Evolutionary conservation across 2,797 vertebrate species (phyloP), one percentile per base, ranked within the genome.

Genomic region (Periparus ater): DNA sequence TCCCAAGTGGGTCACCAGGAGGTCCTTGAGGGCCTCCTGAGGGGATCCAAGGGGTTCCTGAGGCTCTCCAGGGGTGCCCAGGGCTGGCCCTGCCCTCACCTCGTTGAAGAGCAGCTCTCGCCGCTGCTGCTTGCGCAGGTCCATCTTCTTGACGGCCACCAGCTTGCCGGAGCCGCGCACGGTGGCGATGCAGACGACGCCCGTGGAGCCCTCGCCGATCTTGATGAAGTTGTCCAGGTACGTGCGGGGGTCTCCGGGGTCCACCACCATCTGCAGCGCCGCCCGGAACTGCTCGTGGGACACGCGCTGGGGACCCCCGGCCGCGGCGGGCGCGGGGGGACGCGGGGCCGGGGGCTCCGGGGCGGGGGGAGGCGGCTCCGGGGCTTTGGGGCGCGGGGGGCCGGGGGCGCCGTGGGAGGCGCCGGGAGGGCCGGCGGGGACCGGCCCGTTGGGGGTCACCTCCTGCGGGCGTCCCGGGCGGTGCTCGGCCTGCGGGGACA

Each of bases 231-330:
- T 98, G 93, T 99, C 99, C 94, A 99, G 96, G 96, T 99, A 99
- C 11, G 98, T 97, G 16, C 99, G 98, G 0, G 99, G 99, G 75
- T 99, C 99, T 0, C 99, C 99, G 0, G 99, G 99, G 73, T 99
- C 99, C n/a, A 99, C 99, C 89, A 99, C 99, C 98, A 99, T 98
- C 98, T 99, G 99, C 68, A 99, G 96, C 2, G 99, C 99, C 0
- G 99, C 99, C 50, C 99, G 98, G 95, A 99, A 99, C 97, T 99
- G 99, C 98, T 99, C 99, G 1, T 99, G 99, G n/a, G 99, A 99
- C 40, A 99, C 99, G 5, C 99, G 98, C 85, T 99, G 99, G 4
- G 99, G 99, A 1, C 32, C 70, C 8, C 25, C 80, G 0, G 50
- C 30, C 1, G 85, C 48, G 11, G 48, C 9, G 0, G 54, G 55